Evolutionary conservation across 2,888 invertebrate species (phyloP).

Genomic region (Lochmaea crataegi): DNA sequence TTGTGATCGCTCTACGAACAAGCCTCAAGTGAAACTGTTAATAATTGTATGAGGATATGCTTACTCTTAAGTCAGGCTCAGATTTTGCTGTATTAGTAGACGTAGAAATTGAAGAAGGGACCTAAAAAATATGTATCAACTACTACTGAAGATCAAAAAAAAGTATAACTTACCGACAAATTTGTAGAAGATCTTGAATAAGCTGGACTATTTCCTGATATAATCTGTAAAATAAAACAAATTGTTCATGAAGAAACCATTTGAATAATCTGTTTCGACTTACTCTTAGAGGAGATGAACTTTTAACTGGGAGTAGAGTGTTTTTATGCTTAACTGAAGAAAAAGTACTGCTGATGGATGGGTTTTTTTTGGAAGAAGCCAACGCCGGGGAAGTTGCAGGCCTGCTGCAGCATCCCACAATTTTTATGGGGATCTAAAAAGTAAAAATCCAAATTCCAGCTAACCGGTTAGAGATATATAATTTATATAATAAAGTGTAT

Average conservation of each 20-base stretch:
- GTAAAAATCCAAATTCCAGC: background rate
- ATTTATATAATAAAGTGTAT: background rate
- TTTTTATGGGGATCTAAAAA: background rate
- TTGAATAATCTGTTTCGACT: background rate
- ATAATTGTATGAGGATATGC: too few relatives aligned
- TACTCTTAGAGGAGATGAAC: background rate
- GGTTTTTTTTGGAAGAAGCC: background rate
- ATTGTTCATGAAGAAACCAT: background rate
- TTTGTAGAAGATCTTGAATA: constrained; percentile 23
- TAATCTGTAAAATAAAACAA: constrained; percentile 2
- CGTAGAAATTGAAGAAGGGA: background rate
- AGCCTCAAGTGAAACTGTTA: background rate
- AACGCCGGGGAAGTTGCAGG: background rate
- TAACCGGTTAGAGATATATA: background rate
- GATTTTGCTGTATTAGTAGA: background rate
- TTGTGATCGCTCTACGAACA: too few relatives aligned
- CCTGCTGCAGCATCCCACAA: background rate
- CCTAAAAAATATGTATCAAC: background rate
- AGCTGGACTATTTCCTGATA: constrained; percentile 3
- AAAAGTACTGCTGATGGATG: background rate
- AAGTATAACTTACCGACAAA: constrained; percentile 5
- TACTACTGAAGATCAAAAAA: background rate
- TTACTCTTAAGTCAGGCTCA: constrained; percentile 12
- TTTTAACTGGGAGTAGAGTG: background rate
- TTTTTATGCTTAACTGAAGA: background rate